phyloP scores from a whole-genome alignment of 1,140 invertebrate genomes.

The Diorhabda elongata region DNA sequence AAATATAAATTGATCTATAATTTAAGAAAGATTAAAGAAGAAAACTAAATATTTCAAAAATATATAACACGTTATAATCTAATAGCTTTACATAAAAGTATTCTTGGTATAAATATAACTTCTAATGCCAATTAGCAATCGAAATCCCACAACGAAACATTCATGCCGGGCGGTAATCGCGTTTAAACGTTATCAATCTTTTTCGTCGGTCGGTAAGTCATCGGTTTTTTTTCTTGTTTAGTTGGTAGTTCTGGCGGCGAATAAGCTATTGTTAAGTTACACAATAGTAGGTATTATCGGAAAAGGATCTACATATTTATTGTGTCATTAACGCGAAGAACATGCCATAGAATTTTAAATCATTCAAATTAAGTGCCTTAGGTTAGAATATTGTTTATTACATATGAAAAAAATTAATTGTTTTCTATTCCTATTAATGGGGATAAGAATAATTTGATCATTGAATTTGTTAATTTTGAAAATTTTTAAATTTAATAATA shows the following conservation, averaged over 20 bases:
- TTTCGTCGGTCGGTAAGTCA: constrained; percentile 5
- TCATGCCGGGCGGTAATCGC: constrained; percentile 7
- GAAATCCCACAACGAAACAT: neutral
- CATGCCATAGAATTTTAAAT: constrained; percentile 42
- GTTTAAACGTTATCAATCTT: constrained; percentile 8
- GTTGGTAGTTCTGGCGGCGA: neutral
- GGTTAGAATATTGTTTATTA: neutral
- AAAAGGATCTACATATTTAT: constrained; percentile 36
- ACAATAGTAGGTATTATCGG: constrained; percentile 21
- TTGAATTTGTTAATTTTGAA: too few species aligned
- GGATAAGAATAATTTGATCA: too few species aligned
- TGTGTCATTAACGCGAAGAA: constrained; percentile 39
- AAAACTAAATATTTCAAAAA: too few species aligned
- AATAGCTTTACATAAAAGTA: too few species aligned
- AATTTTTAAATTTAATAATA: too few species aligned
- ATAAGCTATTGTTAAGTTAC: constrained; percentile 11
- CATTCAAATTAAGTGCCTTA: constrained; percentile 38
- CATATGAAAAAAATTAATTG: neutral
- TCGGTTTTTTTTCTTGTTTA: neutral
- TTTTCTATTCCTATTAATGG: too few species aligned
- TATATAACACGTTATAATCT: too few species aligned
- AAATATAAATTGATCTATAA: too few species aligned
- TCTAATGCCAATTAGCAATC: constrained; percentile 2
- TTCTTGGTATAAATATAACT: neutral
- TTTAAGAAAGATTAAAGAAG: too few species aligned